Conservation (phyloP, 2,888 invertebrate species). For the Lomographa bimaculata region DNA sequence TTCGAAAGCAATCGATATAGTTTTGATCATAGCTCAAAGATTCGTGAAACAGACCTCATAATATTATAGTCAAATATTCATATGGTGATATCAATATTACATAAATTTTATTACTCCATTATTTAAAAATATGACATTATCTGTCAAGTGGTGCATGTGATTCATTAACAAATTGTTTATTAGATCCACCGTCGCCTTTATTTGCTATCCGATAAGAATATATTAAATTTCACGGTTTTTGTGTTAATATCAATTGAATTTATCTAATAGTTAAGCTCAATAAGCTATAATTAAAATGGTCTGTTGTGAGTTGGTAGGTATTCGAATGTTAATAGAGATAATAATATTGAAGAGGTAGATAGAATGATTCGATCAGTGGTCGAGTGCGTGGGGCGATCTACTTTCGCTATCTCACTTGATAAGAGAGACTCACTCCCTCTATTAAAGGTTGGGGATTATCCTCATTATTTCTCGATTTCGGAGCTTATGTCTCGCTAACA, state of each 20-base stretch:
- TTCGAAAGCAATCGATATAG: too few species aligned
- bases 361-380: conserved; percentile 55
- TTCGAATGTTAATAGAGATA: conserved; percentile 69
- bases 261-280: conserved; percentile 62
- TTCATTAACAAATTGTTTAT: conserved; percentile 67
- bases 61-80: too few species aligned
- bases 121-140: conserved; percentile 29
- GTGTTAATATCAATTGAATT: conserved; percentile 50
- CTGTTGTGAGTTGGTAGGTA: conserved; percentile 51
- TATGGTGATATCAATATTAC: too few species aligned
- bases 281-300: conserved; percentile 67
- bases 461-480: conserved; percentile 68
- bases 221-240: conserved; percentile 73
- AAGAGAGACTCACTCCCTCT: conserved; percentile 60
- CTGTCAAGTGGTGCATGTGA: conserved; percentile 56
- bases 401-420: conserved; percentile 70
- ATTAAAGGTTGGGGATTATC: conserved; percentile 56
- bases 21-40: too few species aligned
- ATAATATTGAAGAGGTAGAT: conserved; percentile 49
- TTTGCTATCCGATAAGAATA: conserved; percentile 67
- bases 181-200: conserved; percentile 56
- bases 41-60: too few species aligned
- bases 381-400: conserved; percentile 65
- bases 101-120: conserved; percentile 16
- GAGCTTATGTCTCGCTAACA: conserved; percentile 38